Percentiles rank a stretch among this genome's conserved stretches.
Evolutionary conservation across 2,797 vertebrate genomes (phyloP).

Genomic region (Bradypodion pumilum): DNA sequence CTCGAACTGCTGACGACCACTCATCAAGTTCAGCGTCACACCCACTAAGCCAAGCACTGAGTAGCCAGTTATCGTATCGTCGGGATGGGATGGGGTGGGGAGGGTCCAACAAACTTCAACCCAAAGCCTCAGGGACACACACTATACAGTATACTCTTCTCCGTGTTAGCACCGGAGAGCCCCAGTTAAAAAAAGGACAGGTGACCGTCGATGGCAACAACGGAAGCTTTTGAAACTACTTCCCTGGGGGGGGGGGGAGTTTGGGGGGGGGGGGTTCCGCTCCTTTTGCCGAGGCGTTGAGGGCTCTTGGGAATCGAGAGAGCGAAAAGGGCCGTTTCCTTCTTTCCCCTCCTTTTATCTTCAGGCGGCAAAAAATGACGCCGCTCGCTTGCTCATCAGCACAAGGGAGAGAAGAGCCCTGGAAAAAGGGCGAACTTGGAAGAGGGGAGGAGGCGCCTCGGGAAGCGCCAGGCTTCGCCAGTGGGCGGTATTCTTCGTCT

Average conservation of each 20-base stretch:
- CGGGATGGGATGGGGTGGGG: not conserved
- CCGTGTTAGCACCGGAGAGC: too few species aligned
- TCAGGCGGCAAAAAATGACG: conserved; percentile 13
- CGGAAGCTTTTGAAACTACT: too few species aligned
- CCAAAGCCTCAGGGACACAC: not conserved
- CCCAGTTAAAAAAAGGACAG: not conserved
- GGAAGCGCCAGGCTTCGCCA: conserved; percentile 64
- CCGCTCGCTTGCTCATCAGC: not conserved
- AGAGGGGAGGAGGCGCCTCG: conserved; percentile 50
- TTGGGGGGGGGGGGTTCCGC: not conserved
- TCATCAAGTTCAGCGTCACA: too few species aligned
- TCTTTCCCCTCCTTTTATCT: not conserved
- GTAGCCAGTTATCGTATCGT: not conserved
- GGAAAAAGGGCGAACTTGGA: too few species aligned
- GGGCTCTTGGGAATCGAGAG: too few species aligned
- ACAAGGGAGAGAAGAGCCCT: too few species aligned
- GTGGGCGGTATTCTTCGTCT: conserved; percentile 71
- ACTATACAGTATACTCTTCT: too few species aligned
- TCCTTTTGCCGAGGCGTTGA: too few species aligned
- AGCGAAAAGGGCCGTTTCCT: not conserved
- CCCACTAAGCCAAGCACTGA: too few species aligned
- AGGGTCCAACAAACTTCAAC: not conserved
- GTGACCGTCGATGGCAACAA: too few species aligned
- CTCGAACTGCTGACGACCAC: too few species aligned
- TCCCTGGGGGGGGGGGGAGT: not conserved